Conservation (phyloP, 2,113 vertebrate species). For the Passer domesticus region DNA sequence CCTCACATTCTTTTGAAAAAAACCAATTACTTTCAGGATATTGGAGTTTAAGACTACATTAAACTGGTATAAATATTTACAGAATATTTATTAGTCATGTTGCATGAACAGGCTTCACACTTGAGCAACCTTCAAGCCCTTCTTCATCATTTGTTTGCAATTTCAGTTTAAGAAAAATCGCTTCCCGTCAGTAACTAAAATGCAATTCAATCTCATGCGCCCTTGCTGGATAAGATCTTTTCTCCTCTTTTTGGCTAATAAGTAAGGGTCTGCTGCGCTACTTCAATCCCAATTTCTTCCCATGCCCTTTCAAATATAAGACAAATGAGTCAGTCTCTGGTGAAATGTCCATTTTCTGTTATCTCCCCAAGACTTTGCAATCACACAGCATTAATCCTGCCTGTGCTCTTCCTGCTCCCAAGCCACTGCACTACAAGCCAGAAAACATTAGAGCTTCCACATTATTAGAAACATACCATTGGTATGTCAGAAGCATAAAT, state of each 20-base stretch:
- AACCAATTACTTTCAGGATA: background rate
- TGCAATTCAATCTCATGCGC: background rate
- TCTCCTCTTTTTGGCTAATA: background rate
- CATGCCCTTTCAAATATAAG: background rate
- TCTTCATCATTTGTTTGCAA: background rate
- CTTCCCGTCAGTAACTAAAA: background rate
- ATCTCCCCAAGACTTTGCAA: background rate
- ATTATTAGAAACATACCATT: background rate
- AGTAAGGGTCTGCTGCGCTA: background rate
- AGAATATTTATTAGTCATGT: background rate
- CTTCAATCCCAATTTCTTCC: background rate
- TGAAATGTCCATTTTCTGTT: background rate
- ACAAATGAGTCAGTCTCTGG: background rate
- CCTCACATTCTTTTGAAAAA: background rate
- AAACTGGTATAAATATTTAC: conserved; percentile 18
- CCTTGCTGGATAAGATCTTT: conserved; percentile 3
- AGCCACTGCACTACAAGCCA: background rate
- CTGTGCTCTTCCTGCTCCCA: background rate
- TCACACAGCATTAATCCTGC: background rate
- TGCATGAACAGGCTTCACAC: background rate
- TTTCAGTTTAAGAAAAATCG: background rate
- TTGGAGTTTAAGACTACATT: background rate
- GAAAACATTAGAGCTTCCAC: background rate
- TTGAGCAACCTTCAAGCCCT: background rate
- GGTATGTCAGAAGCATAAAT: background rate